Base-by-base conservation (phyloP, 2,888 invertebrate species). In the Microctonus brassicae region DNA sequence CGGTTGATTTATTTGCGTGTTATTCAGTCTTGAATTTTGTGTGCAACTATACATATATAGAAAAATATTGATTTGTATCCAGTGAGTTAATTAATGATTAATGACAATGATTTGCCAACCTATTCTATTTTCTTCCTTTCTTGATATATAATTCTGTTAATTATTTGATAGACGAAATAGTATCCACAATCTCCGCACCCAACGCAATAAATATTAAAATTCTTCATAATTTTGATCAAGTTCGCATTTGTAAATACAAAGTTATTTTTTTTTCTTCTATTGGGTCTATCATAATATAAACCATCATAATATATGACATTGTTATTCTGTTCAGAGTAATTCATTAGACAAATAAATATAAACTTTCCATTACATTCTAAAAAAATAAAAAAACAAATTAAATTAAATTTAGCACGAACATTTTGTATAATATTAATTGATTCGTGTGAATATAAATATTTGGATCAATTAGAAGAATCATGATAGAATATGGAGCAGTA, bases 21-120 rank as follows among this genome's bases (percentile, higher is more conserved):
- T 47, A 13, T 17, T 70, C 70, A 70, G 64, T 70, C 70, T 70
- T 64, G 64, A 47, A 39, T 52, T 47, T 42, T 20, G 9, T 34
- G 29, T 7, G 17, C 33, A 42, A 29, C n/a, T 34, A 33, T n/a
- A 65, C 33, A 65, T 65, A 11, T 63, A 34, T 70, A 70, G 58
- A 70, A 70, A 70, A 70, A 70, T 70, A 70, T 34, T 62, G 61
- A 61, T 69, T 7, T n/a, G 17, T 20, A 17, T 1, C 4, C 6
- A 17, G 47, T 3, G 7, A 47, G 4, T 3, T 47, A 4, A n/a
- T 17, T 17, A 7, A 17, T 17, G 47, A 17, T 47, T 5, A 3
- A 47, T 17, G 6, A 29, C 26, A 26, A 57, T 26, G 5, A n/a
- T 29, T 0, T 26, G 58, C 2, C n/a, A 20, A 9, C 10, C 2